Evolutionary conservation across 1,140 invertebrate species (phyloP).

Genomic region (Eumaeus atala): DNA sequence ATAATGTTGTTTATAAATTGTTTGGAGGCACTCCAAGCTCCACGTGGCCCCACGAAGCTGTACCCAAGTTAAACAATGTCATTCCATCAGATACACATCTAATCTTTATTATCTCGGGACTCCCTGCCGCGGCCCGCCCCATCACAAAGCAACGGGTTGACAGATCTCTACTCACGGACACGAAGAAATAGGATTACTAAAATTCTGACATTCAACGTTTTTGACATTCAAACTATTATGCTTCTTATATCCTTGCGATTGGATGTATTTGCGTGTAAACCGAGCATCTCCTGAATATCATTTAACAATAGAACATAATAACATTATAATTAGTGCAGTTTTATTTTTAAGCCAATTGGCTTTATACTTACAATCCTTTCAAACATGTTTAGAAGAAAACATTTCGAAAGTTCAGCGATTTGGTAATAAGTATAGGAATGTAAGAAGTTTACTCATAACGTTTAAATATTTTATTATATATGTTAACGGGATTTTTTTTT

Average conservation of each 20-base stretch:
- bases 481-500: no score
- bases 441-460: no score
- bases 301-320: neutral
- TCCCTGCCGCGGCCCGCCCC: slow-evolving; percentile 56
- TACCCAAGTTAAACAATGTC: slow-evolving; percentile 55
- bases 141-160: slow-evolving; percentile 71
- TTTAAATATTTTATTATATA: no score
- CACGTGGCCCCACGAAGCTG: slow-evolving; percentile 39
- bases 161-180: slow-evolving; percentile 59
- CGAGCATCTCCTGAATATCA: neutral
- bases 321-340: slow-evolving; percentile 5
- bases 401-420: no score
- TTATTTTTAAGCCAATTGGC: no score
- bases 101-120: slow-evolving; percentile 65
- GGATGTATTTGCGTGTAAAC: slow-evolving; percentile 1
- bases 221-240: slow-evolving; percentile 15
- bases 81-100: slow-evolving; percentile 62
- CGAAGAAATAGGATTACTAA: slow-evolving; percentile 59
- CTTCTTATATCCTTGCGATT: neutral
- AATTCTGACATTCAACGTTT: slow-evolving; percentile 40
- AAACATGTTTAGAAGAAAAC: no score
- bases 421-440: no score
- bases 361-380: no score
- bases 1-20: slow-evolving; percentile 66
- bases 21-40: slow-evolving; percentile 47